These are phyloP conservation scores for Miniopterus natalensis DNA, from an alignment of 2,113 vertebrate species.

Conservation along the genomic window DNA sequence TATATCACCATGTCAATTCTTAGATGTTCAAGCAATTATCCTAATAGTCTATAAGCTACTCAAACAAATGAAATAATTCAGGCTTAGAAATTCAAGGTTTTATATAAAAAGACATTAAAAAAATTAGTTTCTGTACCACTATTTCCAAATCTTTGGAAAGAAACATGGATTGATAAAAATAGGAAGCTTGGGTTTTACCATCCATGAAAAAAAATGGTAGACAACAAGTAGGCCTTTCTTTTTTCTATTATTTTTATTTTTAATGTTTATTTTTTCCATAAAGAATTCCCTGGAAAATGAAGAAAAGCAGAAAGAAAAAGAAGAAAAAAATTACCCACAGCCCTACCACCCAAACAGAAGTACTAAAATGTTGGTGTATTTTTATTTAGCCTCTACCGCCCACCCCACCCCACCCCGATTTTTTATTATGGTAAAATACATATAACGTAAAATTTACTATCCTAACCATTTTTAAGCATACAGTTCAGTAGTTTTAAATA, in stretches of 20 bases:
- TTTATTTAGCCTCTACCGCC: not conserved
- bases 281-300: not conserved
- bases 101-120: not conserved
- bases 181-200: not conserved
- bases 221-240: not conserved
- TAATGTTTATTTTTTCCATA: not conserved
- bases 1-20: not conserved
- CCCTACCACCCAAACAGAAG: not conserved
- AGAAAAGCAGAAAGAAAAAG: not conserved
- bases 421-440: not conserved
- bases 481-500: not conserved
- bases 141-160: slow-evolving; percentile 15
- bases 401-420: not conserved
- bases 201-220: too few species aligned
- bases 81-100: not conserved
- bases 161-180: not conserved
- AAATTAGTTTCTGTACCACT: rapidly evolving
- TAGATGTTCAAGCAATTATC: not conserved
- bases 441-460: not conserved
- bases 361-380: not conserved
- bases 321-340: not conserved
- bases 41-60: not conserved
- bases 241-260: not conserved
- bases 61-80: not conserved
- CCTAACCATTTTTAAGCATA: not conserved